Evolutionary conservation across 2,888 invertebrate species (phyloP).

Genomic region (Hypomecis punctinalis): DNA sequence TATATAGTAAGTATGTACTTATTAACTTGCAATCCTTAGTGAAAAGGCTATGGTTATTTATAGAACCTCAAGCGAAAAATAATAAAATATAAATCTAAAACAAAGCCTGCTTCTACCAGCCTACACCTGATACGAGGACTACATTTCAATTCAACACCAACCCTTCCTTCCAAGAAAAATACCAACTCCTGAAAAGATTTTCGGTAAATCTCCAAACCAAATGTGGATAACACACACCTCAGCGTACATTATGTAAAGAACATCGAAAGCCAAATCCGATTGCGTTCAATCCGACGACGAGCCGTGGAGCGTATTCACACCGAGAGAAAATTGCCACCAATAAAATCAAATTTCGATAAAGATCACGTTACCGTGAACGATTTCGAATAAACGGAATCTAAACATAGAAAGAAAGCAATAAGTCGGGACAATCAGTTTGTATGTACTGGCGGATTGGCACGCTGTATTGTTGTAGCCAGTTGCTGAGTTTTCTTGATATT

Average conservation of each 20-base stretch:
- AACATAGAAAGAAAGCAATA: constrained; percentile 52
- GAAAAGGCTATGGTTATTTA: too few relatives aligned
- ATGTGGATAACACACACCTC: constrained; percentile 18
- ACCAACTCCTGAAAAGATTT: constrained; percentile 5
- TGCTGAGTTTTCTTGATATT: neutral
- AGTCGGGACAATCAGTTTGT: constrained; percentile 71
- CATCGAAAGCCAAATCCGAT: constrained; percentile 21
- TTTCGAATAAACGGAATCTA: constrained; percentile 49
- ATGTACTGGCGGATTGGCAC: constrained; percentile 65
- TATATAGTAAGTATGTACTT: too few relatives aligned
- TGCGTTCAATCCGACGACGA: constrained; percentile 16
- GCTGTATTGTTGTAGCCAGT: constrained; percentile 15
- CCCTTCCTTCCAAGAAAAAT: neutral
- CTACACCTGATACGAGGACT: too few relatives aligned
- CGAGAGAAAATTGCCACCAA: constrained; percentile 31
- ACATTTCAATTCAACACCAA: neutral
- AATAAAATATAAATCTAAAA: too few relatives aligned
- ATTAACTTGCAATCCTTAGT: too few relatives aligned
- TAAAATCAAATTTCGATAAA: constrained; percentile 48
- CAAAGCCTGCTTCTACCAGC: too few relatives aligned
- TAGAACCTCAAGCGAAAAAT: too few relatives aligned
- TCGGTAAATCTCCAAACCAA: constrained; percentile 16
- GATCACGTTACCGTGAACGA: constrained; percentile 48
- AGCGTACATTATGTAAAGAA: constrained; percentile 25
- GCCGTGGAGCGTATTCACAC: constrained; percentile 18